Base-by-base conservation (phyloP, 2,888 invertebrate species). In the Tipula vernalis region DNA sequence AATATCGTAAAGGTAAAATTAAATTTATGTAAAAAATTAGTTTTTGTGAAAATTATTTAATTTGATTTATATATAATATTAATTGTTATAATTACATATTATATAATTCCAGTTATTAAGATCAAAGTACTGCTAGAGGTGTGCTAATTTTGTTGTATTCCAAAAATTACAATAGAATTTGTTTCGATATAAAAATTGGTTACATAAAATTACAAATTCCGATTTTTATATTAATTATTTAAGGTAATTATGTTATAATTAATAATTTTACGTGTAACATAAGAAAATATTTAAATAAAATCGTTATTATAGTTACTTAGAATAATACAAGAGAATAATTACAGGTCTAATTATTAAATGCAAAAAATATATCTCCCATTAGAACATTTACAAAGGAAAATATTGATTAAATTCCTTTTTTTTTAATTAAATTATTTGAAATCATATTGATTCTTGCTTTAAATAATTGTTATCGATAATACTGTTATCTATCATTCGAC, bases 71-170 rank as follows among this genome's bases (percentile, higher is more conserved):
- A 15, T 3, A 10, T 39, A 28, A 13, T 28, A 28, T 0, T 71
- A 71, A 3, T 71, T 71, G 28, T 12, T 71, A 8, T 10, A 28
- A 71, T 71, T 57, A 15, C 6, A 28, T 28, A 18, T 71, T 71
- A 71, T 57, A n/a, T 8, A 18, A 18, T 71, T 71, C 28, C 4
- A 71, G 71, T 71, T 28, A 28, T 71, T 71, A 71, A 71, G 71
- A 71, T 71, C 71, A 71, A 71, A 71, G 71, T 71, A 71, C 71
- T 71, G 71, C 71, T 71, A 71, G 71, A 71, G 71, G 71, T 71
- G 71, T 71, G 71, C 71, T 28, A 71, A 71, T 71, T 28, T 71
- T 71, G 15, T 71, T 28, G 71, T 71, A 28, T 12, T 10, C n/a
- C 28, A 28, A 28, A 28, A 71, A 71, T 71, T 71, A 28, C 71